Conservation (phyloP, 2,797 vertebrate species). For the Onychomys torridus region DNA sequence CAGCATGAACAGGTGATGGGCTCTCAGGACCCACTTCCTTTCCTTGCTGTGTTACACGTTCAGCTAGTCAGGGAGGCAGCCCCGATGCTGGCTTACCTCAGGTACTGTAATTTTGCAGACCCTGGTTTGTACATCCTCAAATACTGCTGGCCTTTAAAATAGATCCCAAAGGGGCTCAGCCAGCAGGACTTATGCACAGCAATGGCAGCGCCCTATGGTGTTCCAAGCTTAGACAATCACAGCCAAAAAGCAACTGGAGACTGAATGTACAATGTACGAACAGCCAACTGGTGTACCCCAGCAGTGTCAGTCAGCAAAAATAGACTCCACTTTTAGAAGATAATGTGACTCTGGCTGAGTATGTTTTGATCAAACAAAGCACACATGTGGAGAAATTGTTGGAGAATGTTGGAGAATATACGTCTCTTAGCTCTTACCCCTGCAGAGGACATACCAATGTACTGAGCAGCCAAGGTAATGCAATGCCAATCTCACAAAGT, state of each 20-base stretch:
- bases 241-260: neutral
- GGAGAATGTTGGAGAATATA: constrained; percentile 2
- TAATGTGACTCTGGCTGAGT: constrained; percentile 34
- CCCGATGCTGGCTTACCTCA: neutral
- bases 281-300: neutral
- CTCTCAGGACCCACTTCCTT: neutral
- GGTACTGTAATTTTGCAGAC: neutral
- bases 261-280: neutral
- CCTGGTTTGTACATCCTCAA: neutral
- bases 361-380: constrained; percentile 58
- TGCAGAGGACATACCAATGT: neutral
- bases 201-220: neutral
- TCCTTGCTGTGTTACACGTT: neutral
- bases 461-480: constrained; percentile 49
- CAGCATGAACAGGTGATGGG: neutral
- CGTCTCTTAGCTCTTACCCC: neutral
- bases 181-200: neutral
- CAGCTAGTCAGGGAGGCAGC: neutral
- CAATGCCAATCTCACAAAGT: neutral
- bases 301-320: neutral
- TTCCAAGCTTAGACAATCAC: neutral
- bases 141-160: constrained; percentile 5
- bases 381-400: constrained; percentile 34
- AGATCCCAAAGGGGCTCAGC: neutral
- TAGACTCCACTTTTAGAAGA: neutral